Percentiles rank a stretch among this genome's conserved stretches.
Conservation (phyloP, 2,888 invertebrate species). For the Epistrophella euchroma region DNA sequence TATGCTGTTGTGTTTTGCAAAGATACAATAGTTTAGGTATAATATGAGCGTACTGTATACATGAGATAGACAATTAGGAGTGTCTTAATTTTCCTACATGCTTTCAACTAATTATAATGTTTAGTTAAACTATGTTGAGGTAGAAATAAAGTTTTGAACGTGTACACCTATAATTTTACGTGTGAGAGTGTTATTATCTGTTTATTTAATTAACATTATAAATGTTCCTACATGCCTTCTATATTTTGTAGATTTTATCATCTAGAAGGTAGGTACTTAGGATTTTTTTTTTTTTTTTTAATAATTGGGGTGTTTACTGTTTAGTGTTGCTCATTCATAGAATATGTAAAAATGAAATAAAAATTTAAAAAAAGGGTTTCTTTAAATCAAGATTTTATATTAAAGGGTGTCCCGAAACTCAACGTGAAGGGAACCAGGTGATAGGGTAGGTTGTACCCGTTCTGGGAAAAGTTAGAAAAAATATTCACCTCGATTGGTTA, state of each 20-base stretch:
- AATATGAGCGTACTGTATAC: neutral
- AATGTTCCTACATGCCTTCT: neutral
- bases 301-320: neutral
- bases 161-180: neutral
- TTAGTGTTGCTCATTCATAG: too few species aligned
- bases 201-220: slow-evolving; percentile 5
- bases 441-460: too few species aligned
- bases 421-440: too few species aligned
- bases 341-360: too few species aligned
- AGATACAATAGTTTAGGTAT: neutral
- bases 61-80: slow-evolving; percentile 7
- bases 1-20: neutral
- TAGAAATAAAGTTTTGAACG: slow-evolving; percentile 5
- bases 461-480: too few species aligned
- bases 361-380: too few species aligned
- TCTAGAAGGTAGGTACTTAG: neutral
- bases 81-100: slow-evolving; percentile 17
- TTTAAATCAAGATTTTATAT: too few species aligned
- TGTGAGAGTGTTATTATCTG: slow-evolving; percentile 20
- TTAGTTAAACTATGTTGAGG: slow-evolving; percentile 11
- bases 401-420: too few species aligned
- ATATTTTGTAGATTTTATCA: neutral
- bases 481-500: too few species aligned
- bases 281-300: neutral
- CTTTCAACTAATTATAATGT: slow-evolving; percentile 21